These are phyloP conservation scores for Anoplius nigerrimus DNA, from an alignment of 2,888 invertebrate genomes.

Conservation along the genomic window DNA sequence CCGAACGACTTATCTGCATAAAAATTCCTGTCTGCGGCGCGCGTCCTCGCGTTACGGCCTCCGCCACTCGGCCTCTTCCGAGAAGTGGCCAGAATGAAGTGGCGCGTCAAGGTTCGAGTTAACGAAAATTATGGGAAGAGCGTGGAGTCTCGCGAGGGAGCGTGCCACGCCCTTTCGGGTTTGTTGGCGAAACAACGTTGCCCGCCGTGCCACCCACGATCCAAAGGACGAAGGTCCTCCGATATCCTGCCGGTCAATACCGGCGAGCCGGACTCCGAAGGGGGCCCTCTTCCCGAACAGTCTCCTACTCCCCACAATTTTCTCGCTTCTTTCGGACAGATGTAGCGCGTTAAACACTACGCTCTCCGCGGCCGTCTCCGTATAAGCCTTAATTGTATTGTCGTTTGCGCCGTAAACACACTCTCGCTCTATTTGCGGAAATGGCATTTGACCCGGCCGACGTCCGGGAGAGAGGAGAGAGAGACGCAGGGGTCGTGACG, in stretches of 20 bases:
- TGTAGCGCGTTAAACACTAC: too few relatives aligned
- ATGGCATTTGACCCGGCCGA: background rate
- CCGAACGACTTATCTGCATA: conserved; percentile 53
- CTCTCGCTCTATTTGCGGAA: too few relatives aligned
- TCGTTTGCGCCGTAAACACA: too few relatives aligned
- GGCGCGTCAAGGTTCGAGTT: conserved; percentile 23
- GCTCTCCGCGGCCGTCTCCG: too few relatives aligned
- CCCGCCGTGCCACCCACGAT: background rate
- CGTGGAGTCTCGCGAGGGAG: background rate
- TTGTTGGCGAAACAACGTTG: conserved; percentile 20
- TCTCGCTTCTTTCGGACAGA: too few relatives aligned
- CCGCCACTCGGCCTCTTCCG: conserved; percentile 43
- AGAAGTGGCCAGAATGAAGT: conserved; percentile 41
- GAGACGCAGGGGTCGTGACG: background rate
- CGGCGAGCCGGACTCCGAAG: background rate
- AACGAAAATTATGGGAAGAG: conserved; percentile 40
- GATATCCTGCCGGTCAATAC: background rate
- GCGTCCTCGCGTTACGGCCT: conserved; percentile 21
- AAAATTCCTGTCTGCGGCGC: conserved; percentile 38
- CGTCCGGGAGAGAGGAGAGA: background rate
- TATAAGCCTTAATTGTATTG: too few relatives aligned
- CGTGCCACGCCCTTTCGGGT: conserved; percentile 29
- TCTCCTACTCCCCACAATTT: background rate
- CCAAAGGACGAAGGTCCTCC: conserved; percentile 1
- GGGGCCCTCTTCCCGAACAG: background rate